Evolutionary conservation across 1,140 invertebrate genomes (phyloP), one percentile per base, ranked within the genome.

Genomic region (Lepidurus arcticus): DNA sequence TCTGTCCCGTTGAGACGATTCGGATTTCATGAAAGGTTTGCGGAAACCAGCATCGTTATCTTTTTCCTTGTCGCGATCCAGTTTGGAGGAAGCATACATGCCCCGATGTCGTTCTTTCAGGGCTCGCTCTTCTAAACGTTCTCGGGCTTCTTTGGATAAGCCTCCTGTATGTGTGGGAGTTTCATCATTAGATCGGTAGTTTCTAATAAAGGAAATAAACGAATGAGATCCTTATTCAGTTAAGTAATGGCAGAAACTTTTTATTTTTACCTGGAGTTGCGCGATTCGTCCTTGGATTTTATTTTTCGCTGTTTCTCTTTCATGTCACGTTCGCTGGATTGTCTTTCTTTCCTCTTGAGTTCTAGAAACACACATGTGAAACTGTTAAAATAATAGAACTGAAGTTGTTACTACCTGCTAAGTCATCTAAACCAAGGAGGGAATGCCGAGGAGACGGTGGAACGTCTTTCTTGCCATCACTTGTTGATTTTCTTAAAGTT

Each of bases 151-250:
- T 77, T 90, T 88, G 53, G 92, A 93, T 3, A 98, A 91, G 42
- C 96, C 95, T 47, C 95, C 95, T 6, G 95, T 96, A 83, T 98
- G 90, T 0, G 95, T 94, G 0, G 96, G 96, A 8, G 96, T 98
- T 86, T 98, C 96, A 82, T 92, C 90, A 81, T 90, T 86, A 78
- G 89, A 86, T 77, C 96, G 87, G 83, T 96, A 95, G 84, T 93
- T 90, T 80, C 93, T 88, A 4, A 4, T 34, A 77, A 53, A 76
- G 43, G 0, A 74, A 74, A 3, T 13, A 74, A 10, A 74, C 73
- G 80, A 75, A 45, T 78, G 34, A 78, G 76, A 74, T 74, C 76
- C 43, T 73, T 79, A 21, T 53, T 76, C n/a, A 44, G 77, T 9
- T 43, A 80, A 26, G 47, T 42, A 79, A 74, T 80, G 77, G 78